Evolutionary conservation across 2,888 invertebrate species (phyloP).

Genomic region (Volucella inflata): DNA sequence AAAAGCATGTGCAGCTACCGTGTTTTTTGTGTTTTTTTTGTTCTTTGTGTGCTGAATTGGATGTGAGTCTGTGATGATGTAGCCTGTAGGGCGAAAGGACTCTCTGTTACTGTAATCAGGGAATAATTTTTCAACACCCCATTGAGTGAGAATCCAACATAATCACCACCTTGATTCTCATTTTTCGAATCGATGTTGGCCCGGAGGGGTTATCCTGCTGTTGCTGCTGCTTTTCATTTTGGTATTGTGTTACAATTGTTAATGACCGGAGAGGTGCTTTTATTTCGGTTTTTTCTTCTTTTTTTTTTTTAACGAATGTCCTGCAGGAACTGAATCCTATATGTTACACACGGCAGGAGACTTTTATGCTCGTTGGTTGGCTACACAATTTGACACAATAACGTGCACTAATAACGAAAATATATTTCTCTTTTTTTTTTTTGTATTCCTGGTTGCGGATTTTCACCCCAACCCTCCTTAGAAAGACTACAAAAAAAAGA

Average conservation of each 20-base stretch:
- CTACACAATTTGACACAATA: conserved; percentile 74
- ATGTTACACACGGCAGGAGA: conserved; percentile 53
- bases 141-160: conserved; percentile 67
- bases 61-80: neutral
- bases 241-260: conserved; percentile 69
- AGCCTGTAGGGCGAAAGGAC: conserved; percentile 67
- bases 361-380: conserved; percentile 50
- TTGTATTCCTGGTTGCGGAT: conserved; percentile 11
- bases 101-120: conserved; percentile 48
- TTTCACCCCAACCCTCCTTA: conserved; percentile 9
- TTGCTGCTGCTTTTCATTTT: neutral
- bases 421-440: conserved; percentile 49
- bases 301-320: conserved; percentile 28
- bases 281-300: neutral
- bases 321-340: conserved; percentile 11
- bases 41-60: neutral
- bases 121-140: conserved; percentile 74
- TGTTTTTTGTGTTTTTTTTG: conserved; percentile 52
- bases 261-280: conserved; percentile 65
- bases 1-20: conserved; percentile 41
- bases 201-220: conserved; percentile 54
- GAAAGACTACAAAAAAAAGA: conserved; percentile 20
- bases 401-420: conserved; percentile 72
- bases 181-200: conserved; percentile 41
- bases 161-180: conserved; percentile 68